These are phyloP conservation scores for Lethenteron camtschaticum DNA, from an alignment of 2,113 vertebrate species.

Conservation along the genomic window DNA sequence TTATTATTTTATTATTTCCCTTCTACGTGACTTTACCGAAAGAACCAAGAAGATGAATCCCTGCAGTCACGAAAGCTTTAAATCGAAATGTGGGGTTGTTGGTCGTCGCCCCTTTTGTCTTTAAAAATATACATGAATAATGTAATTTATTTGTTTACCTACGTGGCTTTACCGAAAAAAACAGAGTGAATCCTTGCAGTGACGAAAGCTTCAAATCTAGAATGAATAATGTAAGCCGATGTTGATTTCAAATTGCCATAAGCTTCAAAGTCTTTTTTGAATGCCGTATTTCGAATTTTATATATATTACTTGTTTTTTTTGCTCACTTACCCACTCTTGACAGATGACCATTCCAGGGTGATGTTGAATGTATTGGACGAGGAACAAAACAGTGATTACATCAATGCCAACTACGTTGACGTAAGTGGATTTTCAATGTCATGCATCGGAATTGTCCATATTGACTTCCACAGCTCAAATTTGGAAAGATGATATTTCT, in stretches of 20 bases:
- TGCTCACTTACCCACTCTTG: conserved; percentile 15
- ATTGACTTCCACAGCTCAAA: conserved; percentile 34
- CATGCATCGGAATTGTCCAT: conserved; percentile 17
- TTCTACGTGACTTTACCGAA: too few relatives aligned
- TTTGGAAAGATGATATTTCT: conserved; percentile 11
- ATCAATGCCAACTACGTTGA: conserved; percentile 99
- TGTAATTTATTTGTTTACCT: too few relatives aligned
- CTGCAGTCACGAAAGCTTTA: too few relatives aligned
- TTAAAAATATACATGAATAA: not conserved
- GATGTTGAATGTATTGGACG: conserved; percentile 89
- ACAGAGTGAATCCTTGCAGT: too few relatives aligned
- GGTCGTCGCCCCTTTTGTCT: not conserved
- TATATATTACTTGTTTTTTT: not conserved
- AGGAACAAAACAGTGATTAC: conserved; percentile 95
- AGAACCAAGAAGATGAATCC: too few relatives aligned
- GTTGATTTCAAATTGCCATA: too few relatives aligned
- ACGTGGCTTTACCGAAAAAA: too few relatives aligned
- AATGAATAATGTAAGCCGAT: too few relatives aligned
- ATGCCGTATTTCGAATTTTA: too few relatives aligned
- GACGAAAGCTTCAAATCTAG: too few relatives aligned
- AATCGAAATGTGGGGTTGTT: not conserved
- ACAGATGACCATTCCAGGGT: conserved; percentile 96
- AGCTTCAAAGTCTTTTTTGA: too few relatives aligned
- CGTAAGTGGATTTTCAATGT: conserved; percentile 54
- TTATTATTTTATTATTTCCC: too few relatives aligned